Evolutionary conservation across 2,113 vertebrate genomes (phyloP), one percentile per base, ranked within the genome.

Genomic region (Leiothrix lutea): DNA sequence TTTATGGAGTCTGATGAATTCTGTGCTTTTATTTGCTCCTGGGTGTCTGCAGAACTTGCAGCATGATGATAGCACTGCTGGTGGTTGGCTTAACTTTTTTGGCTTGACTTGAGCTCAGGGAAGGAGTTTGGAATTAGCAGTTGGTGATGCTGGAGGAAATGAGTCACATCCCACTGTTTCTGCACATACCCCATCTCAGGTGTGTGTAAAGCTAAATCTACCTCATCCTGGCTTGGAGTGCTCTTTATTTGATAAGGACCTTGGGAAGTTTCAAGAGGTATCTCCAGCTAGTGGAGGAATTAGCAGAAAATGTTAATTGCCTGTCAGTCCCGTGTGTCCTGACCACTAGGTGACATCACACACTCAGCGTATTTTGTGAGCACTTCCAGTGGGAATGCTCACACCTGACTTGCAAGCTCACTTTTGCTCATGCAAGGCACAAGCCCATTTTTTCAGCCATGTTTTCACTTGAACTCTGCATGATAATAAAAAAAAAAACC

Each of bases 261-360:
- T 56, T 18, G 25, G 44, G 51, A 66, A 66, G 7, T 38, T 24
- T 84, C n/a, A 53, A 51, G 12, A 4, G 14, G 28, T 36, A 14
- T 28, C 47, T 73, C 29, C 28, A 50, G 71, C 38, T 60, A 10
- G 14, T 12, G 35, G 24, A 70, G 16, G 53, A 88, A 88, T 72
- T 50, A 64, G 47, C 26, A 72, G 61, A 18, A 28, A 48, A 56
- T 1, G 1, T 73, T 74, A 64, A 77, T 73, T 70, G 57, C 3
- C 36, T 78, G 60, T 47, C 36, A 42, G 67, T 73, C 75, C 44
- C 21, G 0, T 67, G 69, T 94, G 86, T 90, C 82, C 88, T 86
- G 80, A 33, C 94, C 96, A 95, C 90, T 92, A 92, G 93, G 92
- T 92, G 94, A 80, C 90, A 83, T 96, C 90, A 23, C 60, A 74